Base-by-base conservation (phyloP, 2,888 invertebrate species). In the Tetrapedia diversipes region DNA sequence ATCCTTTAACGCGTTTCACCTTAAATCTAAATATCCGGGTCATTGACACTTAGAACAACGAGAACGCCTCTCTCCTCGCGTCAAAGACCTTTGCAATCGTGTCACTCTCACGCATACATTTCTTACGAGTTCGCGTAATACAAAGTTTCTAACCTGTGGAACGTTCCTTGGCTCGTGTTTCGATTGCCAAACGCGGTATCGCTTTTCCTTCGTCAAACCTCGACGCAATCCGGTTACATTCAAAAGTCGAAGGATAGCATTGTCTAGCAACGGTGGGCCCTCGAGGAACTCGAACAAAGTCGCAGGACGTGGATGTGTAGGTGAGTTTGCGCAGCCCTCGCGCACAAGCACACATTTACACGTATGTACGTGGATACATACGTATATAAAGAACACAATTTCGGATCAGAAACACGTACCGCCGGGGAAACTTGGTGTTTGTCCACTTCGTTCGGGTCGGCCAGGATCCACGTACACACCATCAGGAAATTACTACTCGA, bases 401-500 rank as follows among this genome's bases (percentile, higher is more conserved):
- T 79, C 77, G 76, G 80, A 67, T 70, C 76, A 80, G 78, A 76
- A 80, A 84, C 81, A 85, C 81, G 82, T 84, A 83, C 77, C 81
- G 60, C 47, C 65, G 81, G 81, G 83, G 83, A 82, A 86, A 80
- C 80, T 83, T 81, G 75, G 67, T 86, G 87, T 89, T 89, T 89
- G 87, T 88, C 84, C 87, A 88, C 87, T 86, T 87, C 76, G 82
- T 82, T 80, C 79, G 72, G n/a, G 81, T 83, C 77, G 82, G 57
- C 77, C 79, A 81, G 86, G 83, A 85, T 83, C 84, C 86, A 80
- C 86, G 87, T 83, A 84, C 87, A 84, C 84, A 83, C 88, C 87
- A 89, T 89, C 89, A 88, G 89, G 89, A 89, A 90, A 90, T 90
- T 89, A 90, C 89, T 90, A 89, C 88, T 89, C 87, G 86, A 86